These are phyloP conservation scores for Trachelus troglodyta DNA, from an alignment of 2,888 invertebrate genomes.

Conservation along the genomic window DNA sequence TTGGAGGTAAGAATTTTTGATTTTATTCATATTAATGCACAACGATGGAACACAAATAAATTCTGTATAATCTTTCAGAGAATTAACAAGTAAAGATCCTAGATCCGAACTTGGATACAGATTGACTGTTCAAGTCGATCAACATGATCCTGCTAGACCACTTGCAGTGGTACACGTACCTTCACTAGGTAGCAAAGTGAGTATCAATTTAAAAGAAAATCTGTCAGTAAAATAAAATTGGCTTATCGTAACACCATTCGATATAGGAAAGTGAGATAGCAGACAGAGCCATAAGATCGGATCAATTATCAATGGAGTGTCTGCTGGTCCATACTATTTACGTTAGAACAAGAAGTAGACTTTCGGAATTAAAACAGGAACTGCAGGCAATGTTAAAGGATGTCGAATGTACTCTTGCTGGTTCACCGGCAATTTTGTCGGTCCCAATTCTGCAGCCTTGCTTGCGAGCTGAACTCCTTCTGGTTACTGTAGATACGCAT, in stretches of 20 bases:
- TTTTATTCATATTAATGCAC: background rate
- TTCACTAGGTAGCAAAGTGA: constrained; percentile 75
- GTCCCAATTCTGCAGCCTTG: constrained; percentile 91
- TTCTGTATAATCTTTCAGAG: constrained; percentile 58
- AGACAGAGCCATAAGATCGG: constrained; percentile 84
- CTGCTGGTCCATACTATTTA: constrained; percentile 95
- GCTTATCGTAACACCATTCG: background rate
- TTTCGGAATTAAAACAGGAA: constrained; percentile 84
- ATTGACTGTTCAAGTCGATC: constrained; percentile 89
- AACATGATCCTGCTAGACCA: constrained; percentile 81
- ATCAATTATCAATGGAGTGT: constrained; percentile 94
- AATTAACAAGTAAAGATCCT: constrained; percentile 75
- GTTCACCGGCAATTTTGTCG: constrained; percentile 92
- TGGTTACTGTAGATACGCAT: constrained; percentile 94
- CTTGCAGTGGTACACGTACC: constrained; percentile 78
- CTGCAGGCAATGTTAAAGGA: constrained; percentile 78
- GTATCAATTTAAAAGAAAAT: constrained; percentile 68
- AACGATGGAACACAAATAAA: background rate
- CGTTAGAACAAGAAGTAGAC: constrained; percentile 86
- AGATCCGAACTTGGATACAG: constrained; percentile 90
- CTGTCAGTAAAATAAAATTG: background rate
- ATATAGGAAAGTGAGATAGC: constrained; percentile 75
- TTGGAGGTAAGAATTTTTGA: constrained; percentile 77
- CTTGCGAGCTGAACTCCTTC: constrained; percentile 89
- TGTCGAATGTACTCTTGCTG: constrained; percentile 84